These are phyloP conservation scores for Azemiops feae DNA, from an alignment of 2,113 vertebrate species.

Conservation along the genomic window DNA sequence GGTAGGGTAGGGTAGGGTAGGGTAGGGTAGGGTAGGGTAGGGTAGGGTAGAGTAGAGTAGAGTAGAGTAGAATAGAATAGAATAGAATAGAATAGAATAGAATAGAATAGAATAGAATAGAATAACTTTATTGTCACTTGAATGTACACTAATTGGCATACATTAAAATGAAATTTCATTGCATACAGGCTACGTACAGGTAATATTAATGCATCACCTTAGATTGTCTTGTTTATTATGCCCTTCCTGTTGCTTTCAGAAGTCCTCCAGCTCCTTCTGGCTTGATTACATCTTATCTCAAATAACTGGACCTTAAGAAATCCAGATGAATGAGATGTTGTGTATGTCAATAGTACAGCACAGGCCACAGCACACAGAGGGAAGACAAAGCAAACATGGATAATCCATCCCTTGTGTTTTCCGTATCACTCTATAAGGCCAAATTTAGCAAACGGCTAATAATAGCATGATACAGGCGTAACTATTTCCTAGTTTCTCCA, in stretches of 20 bases:
- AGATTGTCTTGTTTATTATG: not conserved
- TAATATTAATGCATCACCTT: not conserved
- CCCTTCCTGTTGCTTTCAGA: not conserved
- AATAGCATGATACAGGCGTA: not conserved
- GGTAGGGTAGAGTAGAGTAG: fast-evolving
- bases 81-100: too few relatives aligned
- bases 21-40: fast-evolving
- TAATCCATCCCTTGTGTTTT: not conserved
- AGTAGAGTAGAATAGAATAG: too few relatives aligned
- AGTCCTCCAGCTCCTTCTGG: not conserved
- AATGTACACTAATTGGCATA: too few relatives aligned
- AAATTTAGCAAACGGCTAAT: not conserved
- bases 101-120: too few relatives aligned
- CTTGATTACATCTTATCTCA: not conserved
- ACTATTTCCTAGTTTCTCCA: not conserved
- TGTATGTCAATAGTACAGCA: not conserved
- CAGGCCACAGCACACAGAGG: not conserved
- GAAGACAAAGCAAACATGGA: not conserved
- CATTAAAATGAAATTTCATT: too few relatives aligned
- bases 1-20: too few relatives aligned
- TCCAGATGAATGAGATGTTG: not conserved
- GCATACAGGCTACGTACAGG: too few relatives aligned
- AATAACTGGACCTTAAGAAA: not conserved
- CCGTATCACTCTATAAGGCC: not conserved
- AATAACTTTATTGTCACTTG: too few relatives aligned